Evolutionary conservation across 2,797 vertebrate species (phyloP), one percentile per base, ranked within the genome.

Genomic region (Enoplosus armatus): DNA sequence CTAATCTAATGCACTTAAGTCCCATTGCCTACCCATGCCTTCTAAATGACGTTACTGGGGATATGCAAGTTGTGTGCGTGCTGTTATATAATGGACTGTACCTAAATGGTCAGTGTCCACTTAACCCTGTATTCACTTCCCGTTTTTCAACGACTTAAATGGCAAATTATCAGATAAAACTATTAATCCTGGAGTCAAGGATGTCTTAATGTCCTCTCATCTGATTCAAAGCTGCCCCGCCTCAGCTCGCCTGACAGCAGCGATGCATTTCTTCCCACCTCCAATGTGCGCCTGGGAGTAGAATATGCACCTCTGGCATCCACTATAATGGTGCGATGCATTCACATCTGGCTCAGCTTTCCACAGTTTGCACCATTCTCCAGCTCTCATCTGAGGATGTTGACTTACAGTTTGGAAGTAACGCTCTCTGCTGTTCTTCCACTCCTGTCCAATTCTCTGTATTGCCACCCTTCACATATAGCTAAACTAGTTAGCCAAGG

Each of bases 1-100:
- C 84, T 90, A 87, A 90, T 90, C 78, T 91, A 90, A 91, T 93
- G 87, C 90, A 92, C 89, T 92, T 91, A 91, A 92, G 74, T 90
- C 83, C 72, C 29, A 26, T 71, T 87, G 86, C 82, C 78, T 90
- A 58, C 50, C 90, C 84, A 61, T 82, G 86, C 75, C 73, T 85
- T 73, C 85, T 56, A 80, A 88, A 86, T 89, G 81, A 92, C 64
- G 76, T 78, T 80, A 82, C 65, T 54, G 68, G 43, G 76, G 71
- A 79, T 68, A 72, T 77, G 64, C 35, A 72, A 35, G 65, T 47
- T 11, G 24, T 66, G 61, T 72, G 53, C 59, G 39, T 24, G 27
- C 47, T 64, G 26, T 31, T 85, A 35, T 54, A 45, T 66, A 77
- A 80, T 59, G 29, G 59, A 59, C 29, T 60, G 35, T 18, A 68